These are phyloP conservation scores for Sminthurides bifidus DNA, from an alignment of 1,140 invertebrate species.

Conservation along the genomic window DNA sequence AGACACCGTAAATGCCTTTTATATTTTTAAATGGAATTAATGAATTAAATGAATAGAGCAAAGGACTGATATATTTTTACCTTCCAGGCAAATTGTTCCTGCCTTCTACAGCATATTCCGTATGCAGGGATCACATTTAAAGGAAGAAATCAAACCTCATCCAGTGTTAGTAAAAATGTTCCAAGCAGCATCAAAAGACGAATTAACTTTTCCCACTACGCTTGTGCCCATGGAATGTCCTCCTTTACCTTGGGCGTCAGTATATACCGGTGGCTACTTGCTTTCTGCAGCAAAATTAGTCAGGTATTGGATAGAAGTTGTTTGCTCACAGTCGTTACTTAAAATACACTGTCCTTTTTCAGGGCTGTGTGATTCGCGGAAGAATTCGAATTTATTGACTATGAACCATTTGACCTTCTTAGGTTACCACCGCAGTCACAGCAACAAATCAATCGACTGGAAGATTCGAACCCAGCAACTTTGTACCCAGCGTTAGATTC, in stretches of 20 bases:
- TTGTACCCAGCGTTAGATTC: conserved; percentile 76
- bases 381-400: too few relatives aligned
- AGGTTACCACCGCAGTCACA: conserved; percentile 43
- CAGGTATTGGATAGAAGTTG: conserved; percentile 34
- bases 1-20: conserved; percentile 41
- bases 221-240: conserved; percentile 64
- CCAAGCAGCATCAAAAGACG: conserved; percentile 49
- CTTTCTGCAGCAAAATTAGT: conserved; percentile 55
- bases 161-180: conserved; percentile 57
- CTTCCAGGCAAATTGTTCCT: conserved; percentile 45
- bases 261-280: conserved; percentile 59
- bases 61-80: conserved; percentile 9
- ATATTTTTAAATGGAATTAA: not conserved
- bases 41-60: not conserved
- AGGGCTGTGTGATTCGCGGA: too few relatives aligned
- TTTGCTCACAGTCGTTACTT: too few relatives aligned
- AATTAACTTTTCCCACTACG: conserved; percentile 54
- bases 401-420: conserved; percentile 11
- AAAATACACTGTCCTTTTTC: too few relatives aligned
- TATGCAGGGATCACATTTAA: conserved; percentile 47
- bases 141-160: conserved; percentile 75
- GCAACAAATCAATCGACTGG: conserved; percentile 50
- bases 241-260: conserved; percentile 64
- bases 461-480: conserved; percentile 44
- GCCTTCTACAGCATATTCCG: conserved; percentile 73